phyloP scores from a whole-genome alignment of 2,888 invertebrate species.

The Folsomia candida region DNA sequence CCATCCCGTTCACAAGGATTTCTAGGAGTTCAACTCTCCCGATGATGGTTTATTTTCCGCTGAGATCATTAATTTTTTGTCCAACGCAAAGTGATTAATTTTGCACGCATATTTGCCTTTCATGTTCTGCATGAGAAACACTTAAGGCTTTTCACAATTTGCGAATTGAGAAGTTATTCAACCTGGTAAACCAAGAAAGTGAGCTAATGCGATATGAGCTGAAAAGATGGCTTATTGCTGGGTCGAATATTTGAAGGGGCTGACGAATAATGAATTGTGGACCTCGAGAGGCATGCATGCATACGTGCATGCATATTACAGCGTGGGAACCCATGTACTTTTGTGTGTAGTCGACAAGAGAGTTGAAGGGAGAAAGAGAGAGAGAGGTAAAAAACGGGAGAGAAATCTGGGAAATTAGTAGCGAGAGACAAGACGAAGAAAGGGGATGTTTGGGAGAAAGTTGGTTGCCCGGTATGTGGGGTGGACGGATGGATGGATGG shows the following conservation, averaged over 20 bases:
- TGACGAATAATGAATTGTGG: too few species aligned
- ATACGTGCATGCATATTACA: too few species aligned
- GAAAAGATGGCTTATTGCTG: too few species aligned
- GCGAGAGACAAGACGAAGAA: constrained; percentile 8
- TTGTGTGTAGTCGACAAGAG: too few species aligned
- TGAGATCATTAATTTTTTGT: constrained; percentile 43
- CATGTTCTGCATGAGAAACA: not conserved
- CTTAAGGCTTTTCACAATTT: too few species aligned
- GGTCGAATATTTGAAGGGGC: too few species aligned
- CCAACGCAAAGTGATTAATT: constrained; percentile 42
- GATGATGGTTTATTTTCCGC: constrained; percentile 19
- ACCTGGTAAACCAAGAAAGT: too few species aligned
- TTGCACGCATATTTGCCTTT: constrained; percentile 32
- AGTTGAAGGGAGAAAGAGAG: not conserved
- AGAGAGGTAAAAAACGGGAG: not conserved
- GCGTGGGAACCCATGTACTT: not conserved
- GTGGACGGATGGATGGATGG: constrained; percentile 44
- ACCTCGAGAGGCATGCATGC: too few species aligned
- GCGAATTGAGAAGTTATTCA: too few species aligned
- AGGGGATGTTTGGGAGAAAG: constrained; percentile 10
- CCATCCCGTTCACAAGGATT: constrained; percentile 11
- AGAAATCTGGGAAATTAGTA: constrained; percentile 3
- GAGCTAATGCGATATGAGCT: too few species aligned
- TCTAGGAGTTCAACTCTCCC: too few species aligned
- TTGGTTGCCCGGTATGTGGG: constrained; percentile 33